Conservation (phyloP, 2,888 invertebrate species). For the Troides helena region DNA sequence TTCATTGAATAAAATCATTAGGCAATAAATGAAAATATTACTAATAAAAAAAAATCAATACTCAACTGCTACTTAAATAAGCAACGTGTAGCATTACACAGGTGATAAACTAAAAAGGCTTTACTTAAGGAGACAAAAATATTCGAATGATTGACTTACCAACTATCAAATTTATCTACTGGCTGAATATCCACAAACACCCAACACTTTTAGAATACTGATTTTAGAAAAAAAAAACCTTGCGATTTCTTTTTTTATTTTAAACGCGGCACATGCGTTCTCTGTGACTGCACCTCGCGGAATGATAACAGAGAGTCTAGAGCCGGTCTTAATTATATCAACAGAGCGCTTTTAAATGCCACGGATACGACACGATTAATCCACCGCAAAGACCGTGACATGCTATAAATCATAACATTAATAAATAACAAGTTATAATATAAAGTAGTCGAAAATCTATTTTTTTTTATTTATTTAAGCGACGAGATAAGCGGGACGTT, state of each 20-base stretch:
- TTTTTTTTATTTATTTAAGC: not conserved
- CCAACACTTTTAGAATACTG: slow-evolving; percentile 1
- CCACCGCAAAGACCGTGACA: not conserved
- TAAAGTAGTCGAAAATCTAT: no score
- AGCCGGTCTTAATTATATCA: slow-evolving; percentile 35
- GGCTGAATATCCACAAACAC: slow-evolving; percentile 15
- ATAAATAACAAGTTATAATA: not conserved
- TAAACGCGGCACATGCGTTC: slow-evolving; percentile 46
- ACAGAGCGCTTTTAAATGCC: slow-evolving; percentile 3
- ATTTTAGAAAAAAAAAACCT: not conserved
- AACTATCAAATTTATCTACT: not conserved
- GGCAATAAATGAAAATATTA: not conserved
- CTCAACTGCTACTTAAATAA: not conserved
- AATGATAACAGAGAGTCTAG: slow-evolving; percentile 50
- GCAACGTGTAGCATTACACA: not conserved
- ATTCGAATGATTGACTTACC: slow-evolving; percentile 10
- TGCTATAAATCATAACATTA: not conserved
- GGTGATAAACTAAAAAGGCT: not conserved
- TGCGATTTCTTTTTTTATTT: slow-evolving; percentile 4
- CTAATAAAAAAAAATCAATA: not conserved
- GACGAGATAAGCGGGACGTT: no score
- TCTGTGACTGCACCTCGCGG: slow-evolving; percentile 46
- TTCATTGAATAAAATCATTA: not conserved
- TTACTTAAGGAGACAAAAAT: not conserved
- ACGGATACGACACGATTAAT: slow-evolving; percentile 21